Percentiles rank a stretch among this genome's conserved stretches.
These are phyloP conservation scores for Tenualosa ilisha DNA, from an alignment of 2,797 vertebrate genomes.

Conservation along the genomic window DNA sequence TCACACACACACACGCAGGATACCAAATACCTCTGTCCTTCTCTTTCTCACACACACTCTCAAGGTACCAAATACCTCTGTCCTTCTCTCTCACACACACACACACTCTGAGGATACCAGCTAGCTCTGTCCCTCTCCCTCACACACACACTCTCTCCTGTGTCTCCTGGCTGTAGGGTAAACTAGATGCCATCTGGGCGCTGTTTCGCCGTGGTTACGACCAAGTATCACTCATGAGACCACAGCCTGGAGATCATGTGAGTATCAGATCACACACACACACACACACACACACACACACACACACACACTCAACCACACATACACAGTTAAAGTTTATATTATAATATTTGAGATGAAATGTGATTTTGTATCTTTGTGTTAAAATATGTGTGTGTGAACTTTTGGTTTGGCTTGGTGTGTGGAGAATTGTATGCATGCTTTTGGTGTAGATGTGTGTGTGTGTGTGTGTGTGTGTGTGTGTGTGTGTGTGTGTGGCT, in stretches of 20 bases:
- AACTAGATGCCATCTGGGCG: slow-evolving; percentile 86
- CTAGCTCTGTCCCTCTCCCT: background rate
- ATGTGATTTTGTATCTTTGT: background rate
- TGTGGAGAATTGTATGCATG: background rate
- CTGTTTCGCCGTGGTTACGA: slow-evolving; percentile 84
- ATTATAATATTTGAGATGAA: background rate
- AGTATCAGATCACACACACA: slow-evolving; percentile 55
- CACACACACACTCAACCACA: background rate
- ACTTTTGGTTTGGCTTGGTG: background rate
- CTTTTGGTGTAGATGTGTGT: background rate
- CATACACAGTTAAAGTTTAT: background rate
- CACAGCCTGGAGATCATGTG: slow-evolving; percentile 86
- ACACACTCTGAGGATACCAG: too few relatives aligned
- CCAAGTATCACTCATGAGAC: slow-evolving; percentile 89
- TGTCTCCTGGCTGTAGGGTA: slow-evolving; percentile 73
- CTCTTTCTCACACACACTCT: too few relatives aligned
- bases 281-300: slow-evolving; percentile 4
- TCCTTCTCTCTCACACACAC: background rate
- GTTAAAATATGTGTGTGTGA: background rate
- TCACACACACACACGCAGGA: too few relatives aligned
- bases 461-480: background rate
- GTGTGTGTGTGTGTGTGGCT: background rate
- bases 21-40: too few relatives aligned
- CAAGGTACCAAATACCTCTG: too few relatives aligned
- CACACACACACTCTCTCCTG: too few relatives aligned